Percentiles rank a stretch among this genome's conserved stretches.
These are phyloP conservation scores for Chaitophorus viminalis DNA, from an alignment of 2,888 invertebrate genomes.

Conservation along the genomic window DNA sequence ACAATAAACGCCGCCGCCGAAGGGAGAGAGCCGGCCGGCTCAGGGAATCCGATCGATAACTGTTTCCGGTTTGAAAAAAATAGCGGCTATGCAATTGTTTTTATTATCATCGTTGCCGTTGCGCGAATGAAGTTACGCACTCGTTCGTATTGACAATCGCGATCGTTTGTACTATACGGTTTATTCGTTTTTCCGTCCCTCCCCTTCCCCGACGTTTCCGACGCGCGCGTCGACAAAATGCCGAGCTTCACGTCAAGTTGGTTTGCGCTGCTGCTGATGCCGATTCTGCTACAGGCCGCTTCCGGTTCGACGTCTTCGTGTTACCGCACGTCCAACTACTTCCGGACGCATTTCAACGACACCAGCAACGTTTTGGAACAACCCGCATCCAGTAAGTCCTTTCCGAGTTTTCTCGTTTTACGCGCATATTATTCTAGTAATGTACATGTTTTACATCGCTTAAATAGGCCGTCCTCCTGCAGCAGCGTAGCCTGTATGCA, in stretches of 20 bases:
- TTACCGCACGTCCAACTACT: conserved; percentile 59
- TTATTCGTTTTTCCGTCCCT: background rate
- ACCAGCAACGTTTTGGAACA: conserved; percentile 46
- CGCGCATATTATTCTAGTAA: too few species aligned
- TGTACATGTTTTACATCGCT: background rate
- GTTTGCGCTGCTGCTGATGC: background rate
- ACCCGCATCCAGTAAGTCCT: conserved; percentile 32
- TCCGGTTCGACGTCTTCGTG: conserved; percentile 6
- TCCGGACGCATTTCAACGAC: conserved; percentile 57
- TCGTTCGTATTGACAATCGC: background rate
- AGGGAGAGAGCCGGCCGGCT: conserved; percentile 4
- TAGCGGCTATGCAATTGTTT: background rate
- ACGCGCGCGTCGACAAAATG: background rate
- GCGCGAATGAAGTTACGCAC: background rate
- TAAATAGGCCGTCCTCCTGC: background rate
- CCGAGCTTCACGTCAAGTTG: background rate
- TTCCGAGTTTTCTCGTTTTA: background rate
- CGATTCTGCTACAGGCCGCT: background rate
- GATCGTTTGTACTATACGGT: too few species aligned
- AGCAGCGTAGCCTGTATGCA: too few species aligned
- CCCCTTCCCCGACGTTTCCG: background rate
- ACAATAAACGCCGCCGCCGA: background rate
- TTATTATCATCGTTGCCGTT: background rate
- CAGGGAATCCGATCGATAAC: conserved; percentile 37
- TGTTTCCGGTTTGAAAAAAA: conserved; percentile 4